These are phyloP conservation scores for Polyergus mexicanus DNA, from an alignment of 1,140 invertebrate genomes.

Conservation along the genomic window DNA sequence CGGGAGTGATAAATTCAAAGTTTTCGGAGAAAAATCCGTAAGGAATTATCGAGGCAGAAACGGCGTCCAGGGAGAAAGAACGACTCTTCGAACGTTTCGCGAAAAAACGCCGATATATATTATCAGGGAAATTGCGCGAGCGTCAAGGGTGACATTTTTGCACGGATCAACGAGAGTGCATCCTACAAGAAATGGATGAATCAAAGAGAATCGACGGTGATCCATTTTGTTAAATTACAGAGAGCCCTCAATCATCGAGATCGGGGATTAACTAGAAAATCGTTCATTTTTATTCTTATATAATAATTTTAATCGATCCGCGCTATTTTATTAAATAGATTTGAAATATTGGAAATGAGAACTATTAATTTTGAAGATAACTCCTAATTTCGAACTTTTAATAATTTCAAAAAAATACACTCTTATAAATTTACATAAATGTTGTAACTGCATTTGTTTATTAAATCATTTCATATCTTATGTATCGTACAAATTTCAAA, in stretches of 20 bases:
- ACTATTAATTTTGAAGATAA: neutral
- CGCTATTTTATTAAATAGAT: neutral
- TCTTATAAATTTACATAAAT: neutral
- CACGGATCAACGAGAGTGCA: constrained; percentile 40
- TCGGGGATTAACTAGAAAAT: constrained; percentile 9
- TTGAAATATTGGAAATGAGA: neutral
- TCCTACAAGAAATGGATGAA: constrained; percentile 48
- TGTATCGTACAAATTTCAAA: neutral
- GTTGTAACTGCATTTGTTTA: neutral
- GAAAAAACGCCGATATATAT: constrained; percentile 45
- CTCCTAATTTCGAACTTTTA: neutral
- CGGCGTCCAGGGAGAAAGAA: neutral
- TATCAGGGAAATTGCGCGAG: constrained; percentile 55
- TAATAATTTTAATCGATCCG: neutral
- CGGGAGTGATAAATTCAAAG: constrained; percentile 45
- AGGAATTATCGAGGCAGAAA: constrained; percentile 57
- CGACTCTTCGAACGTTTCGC: constrained; percentile 12
- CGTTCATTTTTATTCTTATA: neutral
- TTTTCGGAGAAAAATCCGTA: constrained; percentile 60
- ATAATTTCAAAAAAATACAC: constrained; percentile 1
- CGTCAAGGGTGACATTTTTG: constrained; percentile 36
- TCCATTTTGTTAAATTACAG: constrained; percentile 41
- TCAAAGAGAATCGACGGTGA: constrained; percentile 27
- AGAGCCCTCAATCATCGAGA: constrained; percentile 1
- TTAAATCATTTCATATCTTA: neutral